Evolutionary conservation across 1,140 invertebrate genomes (phyloP).

Genomic region (Phenacoccus solenopsis): DNA sequence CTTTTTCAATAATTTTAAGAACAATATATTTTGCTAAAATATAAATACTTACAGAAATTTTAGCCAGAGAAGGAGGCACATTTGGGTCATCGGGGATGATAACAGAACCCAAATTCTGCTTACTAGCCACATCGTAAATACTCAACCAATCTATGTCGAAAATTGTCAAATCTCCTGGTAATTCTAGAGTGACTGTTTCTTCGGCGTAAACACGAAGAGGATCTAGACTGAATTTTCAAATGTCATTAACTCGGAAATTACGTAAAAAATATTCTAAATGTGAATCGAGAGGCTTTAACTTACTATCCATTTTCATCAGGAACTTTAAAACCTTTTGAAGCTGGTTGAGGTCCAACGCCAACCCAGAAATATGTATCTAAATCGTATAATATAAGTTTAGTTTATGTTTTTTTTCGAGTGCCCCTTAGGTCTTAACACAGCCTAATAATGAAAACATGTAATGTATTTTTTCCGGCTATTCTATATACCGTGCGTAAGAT

Average conservation of each 20-base stretch:
- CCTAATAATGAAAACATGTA: no score
- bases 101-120: slow-evolving; percentile 60
- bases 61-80: slow-evolving; percentile 67
- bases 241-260: background rate
- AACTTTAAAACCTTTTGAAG: slow-evolving; percentile 61
- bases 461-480: no score
- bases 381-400: no score
- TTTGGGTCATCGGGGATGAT: slow-evolving; percentile 67
- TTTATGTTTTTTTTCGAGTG: no score
- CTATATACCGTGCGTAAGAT: no score
- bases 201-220: slow-evolving; percentile 53
- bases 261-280: background rate
- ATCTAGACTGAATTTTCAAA: slow-evolving; percentile 47
- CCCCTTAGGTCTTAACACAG: no score
- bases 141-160: slow-evolving; percentile 77
- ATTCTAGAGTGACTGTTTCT: slow-evolving; percentile 57
- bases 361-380: slow-evolving; percentile 72
- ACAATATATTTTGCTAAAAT: background rate
- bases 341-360: slow-evolving; percentile 73
- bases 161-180: slow-evolving; percentile 72
- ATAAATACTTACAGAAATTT: slow-evolving; percentile 32
- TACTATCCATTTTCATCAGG: slow-evolving; percentile 88
- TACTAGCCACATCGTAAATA: slow-evolving; percentile 57
- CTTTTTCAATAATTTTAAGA: background rate
- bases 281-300: slow-evolving; percentile 38